Base-by-base conservation (phyloP, 1,140 invertebrate species). In the Apis laboriosa region DNA sequence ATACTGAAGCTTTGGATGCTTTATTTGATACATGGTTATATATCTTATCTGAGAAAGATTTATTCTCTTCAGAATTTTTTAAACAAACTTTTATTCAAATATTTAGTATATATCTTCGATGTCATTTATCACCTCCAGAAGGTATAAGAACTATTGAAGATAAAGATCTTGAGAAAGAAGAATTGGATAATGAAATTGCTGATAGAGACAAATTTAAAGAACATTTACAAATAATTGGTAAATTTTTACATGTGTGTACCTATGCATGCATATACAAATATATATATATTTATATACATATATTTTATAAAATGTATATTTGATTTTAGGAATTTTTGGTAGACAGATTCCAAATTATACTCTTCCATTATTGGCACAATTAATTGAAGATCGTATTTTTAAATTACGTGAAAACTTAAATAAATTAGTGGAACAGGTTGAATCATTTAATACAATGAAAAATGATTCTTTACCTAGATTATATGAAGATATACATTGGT, bases 401-500 rank as follows among this genome's bases (percentile, higher is more conserved):
- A 95, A 95, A 82, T 93, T 97, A 19, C 95, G 96, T 84, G 93
- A 93, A 63, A 96, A 96, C 75, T 92, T 97, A 9, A 96, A 96
- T 85, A 91, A 95, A 81, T 95, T 96, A 28, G 86, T 90, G 0
- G 73, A 67, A 94, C 95, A 95, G 89, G 95, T 94, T 91, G 93
- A 95, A 66, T 94, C 95, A 60, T 92, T 95, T 86, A 95, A 94
- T 51, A 94, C 95, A 17, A 94, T 94, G 56, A 95, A 95, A 73
- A 95, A 95, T 0, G 91, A 90, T 21, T 90, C 92, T 74, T 90
- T 97, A 17, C 94, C 95, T 81, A 95, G 94, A 84, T 88, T 97
- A 1, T 97, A 97, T 92, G 98, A 99, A 94, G 98, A 99, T 94
- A 92, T 99, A 4, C 98, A 98, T 92, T 99, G 98, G 98, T 95